These are phyloP conservation scores for Numida meleagris DNA, from an alignment of 2,113 vertebrate species.

Conservation along the genomic window DNA sequence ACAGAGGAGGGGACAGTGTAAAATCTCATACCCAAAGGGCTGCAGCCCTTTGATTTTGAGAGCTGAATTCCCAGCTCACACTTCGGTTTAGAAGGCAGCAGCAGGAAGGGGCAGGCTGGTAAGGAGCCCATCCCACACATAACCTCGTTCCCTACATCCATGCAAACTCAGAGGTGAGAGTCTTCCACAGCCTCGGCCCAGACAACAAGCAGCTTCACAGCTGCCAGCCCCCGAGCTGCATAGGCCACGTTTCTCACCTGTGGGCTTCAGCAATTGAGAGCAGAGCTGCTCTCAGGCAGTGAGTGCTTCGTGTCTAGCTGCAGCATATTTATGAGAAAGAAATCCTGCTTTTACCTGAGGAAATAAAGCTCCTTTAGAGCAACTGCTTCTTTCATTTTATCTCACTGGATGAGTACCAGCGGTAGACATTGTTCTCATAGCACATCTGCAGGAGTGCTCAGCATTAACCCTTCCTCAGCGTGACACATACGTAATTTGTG, in stretches of 20 bases:
- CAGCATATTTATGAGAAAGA: slow-evolving; percentile 6
- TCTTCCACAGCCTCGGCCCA: not conserved
- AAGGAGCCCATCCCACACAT: rapidly evolving
- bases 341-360: slow-evolving; percentile 27
- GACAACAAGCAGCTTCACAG: rapidly evolving
- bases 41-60: not conserved
- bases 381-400: slow-evolving; percentile 11
- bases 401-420: not conserved
- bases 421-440: not conserved
- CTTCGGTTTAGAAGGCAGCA: not conserved
- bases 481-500: not conserved
- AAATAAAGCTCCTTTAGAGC: slow-evolving; percentile 30
- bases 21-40: not conserved
- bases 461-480: not conserved
- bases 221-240: not conserved
- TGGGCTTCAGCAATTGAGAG: not conserved
- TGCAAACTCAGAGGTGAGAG: not conserved
- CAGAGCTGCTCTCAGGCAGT: slow-evolving; percentile 11
- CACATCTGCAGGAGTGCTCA: not conserved
- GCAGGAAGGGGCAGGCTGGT: not conserved
- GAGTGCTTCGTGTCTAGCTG: slow-evolving; percentile 23
- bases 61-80: not conserved
- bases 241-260: not conserved
- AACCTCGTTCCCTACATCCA: not conserved
- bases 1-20: not conserved